phyloP scores from a whole-genome alignment of 2,797 vertebrate genomes.

The Neostethus bicornis region DNA sequence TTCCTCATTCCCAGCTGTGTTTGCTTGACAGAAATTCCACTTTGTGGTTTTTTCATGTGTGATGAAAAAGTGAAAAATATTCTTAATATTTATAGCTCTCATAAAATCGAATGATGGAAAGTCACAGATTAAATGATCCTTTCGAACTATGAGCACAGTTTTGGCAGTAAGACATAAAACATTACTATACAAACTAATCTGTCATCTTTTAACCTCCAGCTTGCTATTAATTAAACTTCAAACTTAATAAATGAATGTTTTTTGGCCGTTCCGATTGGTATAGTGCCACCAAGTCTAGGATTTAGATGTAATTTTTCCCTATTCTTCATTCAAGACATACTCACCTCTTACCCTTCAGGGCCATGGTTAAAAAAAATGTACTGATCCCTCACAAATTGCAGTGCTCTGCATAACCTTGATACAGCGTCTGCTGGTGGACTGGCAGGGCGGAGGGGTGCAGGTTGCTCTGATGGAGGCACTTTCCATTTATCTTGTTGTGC shows the following conservation, averaged over 20 bases:
- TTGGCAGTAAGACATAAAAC: neutral
- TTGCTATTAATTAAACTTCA: slow-evolving; percentile 39
- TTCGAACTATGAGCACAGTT: too few species aligned
- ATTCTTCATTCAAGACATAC: slow-evolving; percentile 17
- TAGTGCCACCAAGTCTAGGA: slow-evolving; percentile 27
- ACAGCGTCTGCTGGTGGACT: slow-evolving; percentile 48
- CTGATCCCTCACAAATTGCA: slow-evolving; percentile 49
- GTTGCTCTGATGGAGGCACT: slow-evolving; percentile 32
- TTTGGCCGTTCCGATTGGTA: slow-evolving; percentile 15
- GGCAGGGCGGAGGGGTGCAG: slow-evolving; percentile 14
- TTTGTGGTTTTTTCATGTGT: slow-evolving; percentile 54
- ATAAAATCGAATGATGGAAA: slow-evolving; percentile 38
- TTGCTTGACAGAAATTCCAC: slow-evolving; percentile 60
- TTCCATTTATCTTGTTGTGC: slow-evolving; percentile 70
- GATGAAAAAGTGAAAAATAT: slow-evolving; percentile 53
- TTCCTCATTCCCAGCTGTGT: slow-evolving; percentile 62
- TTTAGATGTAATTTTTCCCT: slow-evolving; percentile 5
- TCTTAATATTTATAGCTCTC: slow-evolving; percentile 45
- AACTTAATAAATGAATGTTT: slow-evolving; percentile 26
- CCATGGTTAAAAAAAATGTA: slow-evolving; percentile 59
- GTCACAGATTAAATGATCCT: slow-evolving; percentile 12
- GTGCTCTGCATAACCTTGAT: slow-evolving; percentile 65
- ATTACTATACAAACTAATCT: slow-evolving; percentile 4
- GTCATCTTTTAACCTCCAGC: slow-evolving; percentile 19
- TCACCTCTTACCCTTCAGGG: slow-evolving; percentile 9